These are phyloP conservation scores for Heliconius melpomene DNA, from an alignment of 1,140 invertebrate species.

Conservation along the genomic window DNA sequence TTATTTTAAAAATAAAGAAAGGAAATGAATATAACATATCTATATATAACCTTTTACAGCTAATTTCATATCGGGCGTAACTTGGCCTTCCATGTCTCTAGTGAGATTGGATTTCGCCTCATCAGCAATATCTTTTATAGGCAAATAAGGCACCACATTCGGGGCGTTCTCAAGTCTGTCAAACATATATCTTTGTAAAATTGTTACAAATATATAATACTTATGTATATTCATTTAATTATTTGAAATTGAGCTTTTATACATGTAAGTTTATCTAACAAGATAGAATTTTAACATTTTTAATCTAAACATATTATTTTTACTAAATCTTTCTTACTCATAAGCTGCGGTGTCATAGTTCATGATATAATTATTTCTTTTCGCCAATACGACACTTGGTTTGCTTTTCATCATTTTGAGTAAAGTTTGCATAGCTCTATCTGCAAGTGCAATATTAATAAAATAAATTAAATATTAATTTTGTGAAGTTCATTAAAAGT, in stretches of 20 bases:
- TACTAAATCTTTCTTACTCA: slow-evolving; percentile 55
- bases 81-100: slow-evolving; percentile 49
- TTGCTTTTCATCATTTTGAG: slow-evolving; percentile 58
- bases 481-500: too few relatives aligned
- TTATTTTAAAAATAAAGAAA: too few relatives aligned
- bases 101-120: slow-evolving; percentile 55
- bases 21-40: too few relatives aligned
- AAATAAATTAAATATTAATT: neutral
- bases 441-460: slow-evolving; percentile 39
- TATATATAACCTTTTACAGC: slow-evolving; percentile 54
- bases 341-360: slow-evolving; percentile 51
- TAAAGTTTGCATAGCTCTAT: slow-evolving; percentile 50
- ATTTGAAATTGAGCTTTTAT: too few relatives aligned
- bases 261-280: too few relatives aligned
- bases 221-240: too few relatives aligned
- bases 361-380: slow-evolving; percentile 56
- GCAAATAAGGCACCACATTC: slow-evolving; percentile 52
- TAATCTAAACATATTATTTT: neutral
- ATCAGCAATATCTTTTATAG: slow-evolving; percentile 62
- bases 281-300: too few relatives aligned
- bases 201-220: neutral
- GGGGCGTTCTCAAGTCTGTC: slow-evolving; percentile 55
- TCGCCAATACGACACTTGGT: slow-evolving; percentile 47
- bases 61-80: slow-evolving; percentile 50
- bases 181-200: neutral